Evolutionary conservation across 2,888 invertebrate species (phyloP).

Genomic region (Ophion ellenae): DNA sequence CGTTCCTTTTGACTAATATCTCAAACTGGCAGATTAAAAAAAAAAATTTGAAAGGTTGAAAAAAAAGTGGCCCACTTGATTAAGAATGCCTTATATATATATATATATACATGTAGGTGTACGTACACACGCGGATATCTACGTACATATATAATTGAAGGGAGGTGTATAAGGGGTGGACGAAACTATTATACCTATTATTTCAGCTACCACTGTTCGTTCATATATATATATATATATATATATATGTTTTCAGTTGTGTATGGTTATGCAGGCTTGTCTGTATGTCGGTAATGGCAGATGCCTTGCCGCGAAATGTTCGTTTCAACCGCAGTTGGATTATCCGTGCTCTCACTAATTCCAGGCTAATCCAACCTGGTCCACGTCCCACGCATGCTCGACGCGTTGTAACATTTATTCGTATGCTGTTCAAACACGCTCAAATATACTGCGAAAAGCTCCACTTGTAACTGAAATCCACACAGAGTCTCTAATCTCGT

Average conservation of each 20-base stretch:
- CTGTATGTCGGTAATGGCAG: background rate
- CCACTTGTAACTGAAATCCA: background rate
- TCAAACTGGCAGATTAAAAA: too few relatives aligned
- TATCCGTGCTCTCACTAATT: constrained; percentile 27
- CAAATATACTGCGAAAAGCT: background rate
- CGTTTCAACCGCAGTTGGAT: constrained; percentile 19
- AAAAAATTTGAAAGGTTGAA: too few relatives aligned
- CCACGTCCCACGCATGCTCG: constrained; percentile 9
- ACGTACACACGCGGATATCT: background rate
- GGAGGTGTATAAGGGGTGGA: too few relatives aligned
- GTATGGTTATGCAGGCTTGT: background rate
- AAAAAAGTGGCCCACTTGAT: too few relatives aligned
- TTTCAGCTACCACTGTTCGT: too few relatives aligned
- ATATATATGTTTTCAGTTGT: background rate
- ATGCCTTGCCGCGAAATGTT: constrained; percentile 23
- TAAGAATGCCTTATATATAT: too few relatives aligned
- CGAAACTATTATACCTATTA: too few relatives aligned
- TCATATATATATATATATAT: too few relatives aligned
- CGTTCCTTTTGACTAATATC: too few relatives aligned
- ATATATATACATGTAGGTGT: background rate
- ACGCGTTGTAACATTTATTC: constrained; percentile 31
- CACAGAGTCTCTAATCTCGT: background rate
- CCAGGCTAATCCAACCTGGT: constrained; percentile 20
- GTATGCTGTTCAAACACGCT: constrained; percentile 18
- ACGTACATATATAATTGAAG: too few relatives aligned